Base-by-base conservation (phyloP, 2,113 vertebrate species). In the Leucoraja erinaceus region DNA sequence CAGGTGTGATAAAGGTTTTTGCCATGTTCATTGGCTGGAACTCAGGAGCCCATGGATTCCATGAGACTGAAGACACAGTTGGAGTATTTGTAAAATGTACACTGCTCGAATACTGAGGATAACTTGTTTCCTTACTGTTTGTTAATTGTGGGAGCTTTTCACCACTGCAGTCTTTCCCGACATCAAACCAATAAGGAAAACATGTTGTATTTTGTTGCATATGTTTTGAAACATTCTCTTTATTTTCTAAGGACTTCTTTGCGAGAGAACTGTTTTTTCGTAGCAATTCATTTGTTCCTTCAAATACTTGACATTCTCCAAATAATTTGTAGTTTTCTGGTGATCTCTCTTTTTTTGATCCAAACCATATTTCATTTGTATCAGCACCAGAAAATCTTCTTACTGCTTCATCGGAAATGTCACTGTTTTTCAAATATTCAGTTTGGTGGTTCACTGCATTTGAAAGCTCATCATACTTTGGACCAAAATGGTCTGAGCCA, bases 1-100 rank as follows among this genome's bases (percentile, higher is more conserved):
- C 96, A 1, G 99, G 98, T 72, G 96, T 96, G 93, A 98, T 95
- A 94, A 99, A 99, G 28, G 95, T 93, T 11, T 96, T 97, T 25
- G 93, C 94, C 83, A 94, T 94, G 94, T 93, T 93, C n/a, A 93
- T 94, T 28, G 97, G 96, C 61, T 95, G 95, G 95, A 99, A 98
- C 4, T 93, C 94, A 0, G 97, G 95, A 93, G 97, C 96, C 94
- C 96, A 93, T 84, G 96, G 94, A 95, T 98, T 99, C 98, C 98
- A 98, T 6, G 94, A 76, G 0, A 78, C 94, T 0, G 94, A 94
- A 1, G 95, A 94, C 90, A 94, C 22, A 5, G 68, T 72, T 70
- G 88, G 33, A 91, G 22, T 38, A 72, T 91, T 54, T 47, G 20
- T 25, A 74, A 72, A 91, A 10, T 72, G 68, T 70, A 72, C 31